Conservation (phyloP, 2,797 vertebrate species). For the Luscinia luscinia region DNA sequence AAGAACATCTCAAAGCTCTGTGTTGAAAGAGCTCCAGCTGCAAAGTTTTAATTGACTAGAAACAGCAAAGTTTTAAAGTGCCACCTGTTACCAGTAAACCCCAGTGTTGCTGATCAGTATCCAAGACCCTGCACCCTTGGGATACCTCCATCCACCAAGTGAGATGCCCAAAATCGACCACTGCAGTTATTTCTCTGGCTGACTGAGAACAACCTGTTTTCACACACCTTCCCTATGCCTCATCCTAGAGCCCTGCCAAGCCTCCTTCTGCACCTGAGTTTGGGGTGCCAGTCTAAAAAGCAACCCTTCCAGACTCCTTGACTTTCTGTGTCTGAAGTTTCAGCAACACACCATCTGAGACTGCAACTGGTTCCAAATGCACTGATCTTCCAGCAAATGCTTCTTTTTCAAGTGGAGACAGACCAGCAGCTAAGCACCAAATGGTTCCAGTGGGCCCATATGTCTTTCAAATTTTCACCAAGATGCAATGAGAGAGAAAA, state of each 20-base stretch:
- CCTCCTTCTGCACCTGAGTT: not conserved
- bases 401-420: not conserved
- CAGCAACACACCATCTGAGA: not conserved
- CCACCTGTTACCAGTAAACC: not conserved
- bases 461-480: not conserved
- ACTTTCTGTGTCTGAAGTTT: not conserved
- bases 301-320: not conserved
- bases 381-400: not conserved
- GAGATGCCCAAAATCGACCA: not conserved
- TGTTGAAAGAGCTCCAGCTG: not conserved
- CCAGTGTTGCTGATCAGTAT: rapidly evolving
- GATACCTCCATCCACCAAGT: not conserved
- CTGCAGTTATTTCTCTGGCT: not conserved
- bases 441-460: not conserved
- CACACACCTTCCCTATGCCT: too few species aligned
- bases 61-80: not conserved
- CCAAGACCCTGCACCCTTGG: not conserved
- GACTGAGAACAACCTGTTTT: not conserved
- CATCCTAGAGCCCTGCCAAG: not conserved
- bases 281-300: not conserved
- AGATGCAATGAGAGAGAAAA: not conserved
- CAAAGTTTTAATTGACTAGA: constrained; percentile 4
- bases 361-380: not conserved
- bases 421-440: not conserved
- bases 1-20: not conserved